phyloP scores from a whole-genome alignment of 2,113 vertebrate genomes.

The Echinops telfairi region DNA sequence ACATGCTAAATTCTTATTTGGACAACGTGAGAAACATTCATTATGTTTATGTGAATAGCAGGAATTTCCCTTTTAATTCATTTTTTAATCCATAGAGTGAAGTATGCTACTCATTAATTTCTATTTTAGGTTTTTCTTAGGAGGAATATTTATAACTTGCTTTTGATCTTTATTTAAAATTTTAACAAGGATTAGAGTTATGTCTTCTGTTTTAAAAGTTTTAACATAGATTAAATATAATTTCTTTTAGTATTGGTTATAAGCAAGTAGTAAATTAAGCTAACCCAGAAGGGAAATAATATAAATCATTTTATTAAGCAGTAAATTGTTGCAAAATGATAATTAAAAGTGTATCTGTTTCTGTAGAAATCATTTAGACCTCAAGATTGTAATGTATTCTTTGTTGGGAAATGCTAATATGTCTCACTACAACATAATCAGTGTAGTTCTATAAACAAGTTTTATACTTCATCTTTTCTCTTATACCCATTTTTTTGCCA shows the following conservation, averaged over 20 bases:
- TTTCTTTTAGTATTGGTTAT: conserved; percentile 17
- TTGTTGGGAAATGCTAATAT: background rate
- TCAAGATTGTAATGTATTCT: conserved; percentile 25
- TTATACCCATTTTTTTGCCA: background rate
- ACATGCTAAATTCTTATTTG: background rate
- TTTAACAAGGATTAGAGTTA: background rate
- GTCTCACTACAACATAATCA: conserved; percentile 39
- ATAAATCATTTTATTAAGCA: conserved; percentile 64
- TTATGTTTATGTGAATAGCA: background rate
- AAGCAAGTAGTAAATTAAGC: conserved; percentile 41
- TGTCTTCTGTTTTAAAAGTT: background rate
- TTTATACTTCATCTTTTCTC: background rate
- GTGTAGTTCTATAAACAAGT: background rate
- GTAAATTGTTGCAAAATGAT: conserved; percentile 50
- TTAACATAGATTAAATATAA: conserved; percentile 28
- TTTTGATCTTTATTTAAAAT: conserved; percentile 10
- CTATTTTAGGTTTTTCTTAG: background rate
- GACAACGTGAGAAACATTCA: conserved; percentile 1
- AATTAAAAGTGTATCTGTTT: conserved; percentile 59
- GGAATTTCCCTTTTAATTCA: background rate
- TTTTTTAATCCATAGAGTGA: background rate
- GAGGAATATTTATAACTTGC: background rate
- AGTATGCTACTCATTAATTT: background rate
- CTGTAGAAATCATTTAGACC: conserved; percentile 27
- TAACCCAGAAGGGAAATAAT: conserved; percentile 44